A percentile compares a stretch with the other conserved stretches of the same genome.
Evolutionary conservation across 2,113 vertebrate genomes (phyloP).

Genomic region (Ranitomeya variabilis): DNA sequence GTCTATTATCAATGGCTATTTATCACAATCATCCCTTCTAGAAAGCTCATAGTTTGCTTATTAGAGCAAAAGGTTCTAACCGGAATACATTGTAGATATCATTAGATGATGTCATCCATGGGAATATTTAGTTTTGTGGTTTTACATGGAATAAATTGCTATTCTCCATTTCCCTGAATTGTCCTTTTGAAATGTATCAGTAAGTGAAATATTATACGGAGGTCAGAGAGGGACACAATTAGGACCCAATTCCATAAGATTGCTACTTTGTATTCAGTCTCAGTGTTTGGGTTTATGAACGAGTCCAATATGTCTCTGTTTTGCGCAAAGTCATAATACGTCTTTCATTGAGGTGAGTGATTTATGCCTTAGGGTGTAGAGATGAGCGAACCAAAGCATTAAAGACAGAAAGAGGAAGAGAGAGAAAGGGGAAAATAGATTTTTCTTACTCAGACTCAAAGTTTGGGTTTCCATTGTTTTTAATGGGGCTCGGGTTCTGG

Average conservation of each 20-base stretch:
- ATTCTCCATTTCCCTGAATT: neutral
- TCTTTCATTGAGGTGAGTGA: no score
- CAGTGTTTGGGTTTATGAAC: no score
- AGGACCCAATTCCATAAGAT: neutral
- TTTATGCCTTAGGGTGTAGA: no score
- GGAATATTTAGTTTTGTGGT: neutral
- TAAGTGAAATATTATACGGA: neutral
- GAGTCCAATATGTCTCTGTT: no score
- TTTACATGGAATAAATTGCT: neutral
- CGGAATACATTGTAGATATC: neutral
- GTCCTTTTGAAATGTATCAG: neutral
- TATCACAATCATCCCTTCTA: slow-evolving; percentile 8
- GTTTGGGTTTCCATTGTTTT: no score
- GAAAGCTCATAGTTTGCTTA: neutral
- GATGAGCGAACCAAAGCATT: no score
- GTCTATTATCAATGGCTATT: slow-evolving; percentile 32
- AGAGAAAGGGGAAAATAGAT: no score
- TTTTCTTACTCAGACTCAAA: no score
- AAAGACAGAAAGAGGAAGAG: no score
- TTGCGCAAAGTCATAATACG: no score
- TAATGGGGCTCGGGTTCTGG: no score
- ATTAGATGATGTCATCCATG: neutral
- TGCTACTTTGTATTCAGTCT: no score
- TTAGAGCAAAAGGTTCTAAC: neutral
- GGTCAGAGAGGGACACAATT: neutral